phyloP scores from a whole-genome alignment of 1,140 invertebrate genomes.

The Samia ricini region DNA sequence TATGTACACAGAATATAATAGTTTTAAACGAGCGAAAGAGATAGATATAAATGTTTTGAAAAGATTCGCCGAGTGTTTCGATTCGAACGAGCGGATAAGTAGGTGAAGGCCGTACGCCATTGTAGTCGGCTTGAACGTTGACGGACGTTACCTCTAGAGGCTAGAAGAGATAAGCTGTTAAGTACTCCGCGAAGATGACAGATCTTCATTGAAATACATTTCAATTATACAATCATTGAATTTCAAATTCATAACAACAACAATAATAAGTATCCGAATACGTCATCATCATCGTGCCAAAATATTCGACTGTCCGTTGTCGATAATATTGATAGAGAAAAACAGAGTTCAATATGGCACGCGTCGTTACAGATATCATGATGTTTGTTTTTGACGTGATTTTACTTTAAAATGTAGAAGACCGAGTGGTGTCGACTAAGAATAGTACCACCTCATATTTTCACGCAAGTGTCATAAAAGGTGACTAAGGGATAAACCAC shows the following conservation, averaged over 20 bases:
- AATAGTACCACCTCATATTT: too few species aligned
- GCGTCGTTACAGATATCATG: too few species aligned
- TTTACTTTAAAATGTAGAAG: too few species aligned
- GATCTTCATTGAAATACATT: not conserved
- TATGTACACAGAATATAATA: conserved; percentile 4
- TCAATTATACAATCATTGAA: not conserved
- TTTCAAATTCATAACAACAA: not conserved
- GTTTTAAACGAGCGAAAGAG: conserved; percentile 35
- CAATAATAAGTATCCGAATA: too few species aligned
- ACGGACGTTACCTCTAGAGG: conserved; percentile 46
- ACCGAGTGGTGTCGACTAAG: too few species aligned
- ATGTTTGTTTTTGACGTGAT: too few species aligned
- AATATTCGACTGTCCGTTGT: too few species aligned
- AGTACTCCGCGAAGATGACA: conserved; percentile 20
- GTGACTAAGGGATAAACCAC: too few species aligned
- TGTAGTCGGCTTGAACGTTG: conserved; percentile 49
- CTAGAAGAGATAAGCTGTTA: conserved; percentile 50
- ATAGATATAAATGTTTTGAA: conserved; percentile 55
- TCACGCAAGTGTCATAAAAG: too few species aligned
- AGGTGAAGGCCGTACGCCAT: conserved; percentile 68
- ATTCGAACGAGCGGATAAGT: conserved; percentile 65
- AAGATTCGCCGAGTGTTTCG: conserved; percentile 61
- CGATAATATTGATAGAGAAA: too few species aligned
- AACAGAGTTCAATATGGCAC: too few species aligned
- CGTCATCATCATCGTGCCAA: too few species aligned